These are phyloP conservation scores for Clarias pachynema DNA, from an alignment of 2,797 vertebrate species.

Conservation along the genomic window DNA sequence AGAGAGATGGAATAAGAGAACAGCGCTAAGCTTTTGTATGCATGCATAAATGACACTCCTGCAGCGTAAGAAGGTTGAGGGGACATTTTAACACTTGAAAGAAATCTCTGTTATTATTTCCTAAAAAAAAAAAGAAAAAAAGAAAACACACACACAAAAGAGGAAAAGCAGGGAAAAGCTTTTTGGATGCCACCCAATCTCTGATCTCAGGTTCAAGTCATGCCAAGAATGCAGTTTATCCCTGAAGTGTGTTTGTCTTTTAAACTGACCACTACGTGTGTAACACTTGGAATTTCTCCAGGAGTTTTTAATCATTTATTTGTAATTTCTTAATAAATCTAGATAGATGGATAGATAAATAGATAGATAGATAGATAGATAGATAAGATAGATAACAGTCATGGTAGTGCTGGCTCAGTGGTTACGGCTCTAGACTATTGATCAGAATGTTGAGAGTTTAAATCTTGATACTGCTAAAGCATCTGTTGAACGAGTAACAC, in stretches of 20 bases:
- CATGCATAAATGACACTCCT: constrained; percentile 59
- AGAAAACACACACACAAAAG: constrained; percentile 16
- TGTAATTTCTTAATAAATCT: neutral
- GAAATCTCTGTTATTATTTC: constrained; percentile 52
- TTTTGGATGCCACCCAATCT: constrained; percentile 46
- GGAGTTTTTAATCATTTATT: neutral
- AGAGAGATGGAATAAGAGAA: constrained; percentile 28
- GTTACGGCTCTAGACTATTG: neutral
- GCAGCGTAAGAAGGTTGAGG: constrained; percentile 49
- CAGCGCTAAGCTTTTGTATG: constrained; percentile 53
- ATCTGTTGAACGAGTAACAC: neutral
- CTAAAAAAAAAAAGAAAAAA: constrained; percentile 29
- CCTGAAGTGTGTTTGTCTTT: constrained; percentile 29
- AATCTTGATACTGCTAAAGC: neutral
- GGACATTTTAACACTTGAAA: constrained; percentile 54
- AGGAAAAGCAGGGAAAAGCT: constrained; percentile 19
- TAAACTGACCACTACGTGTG: neutral
- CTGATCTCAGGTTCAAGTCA: constrained; percentile 58
- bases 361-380: neutral
- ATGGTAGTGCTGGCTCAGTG: neutral
- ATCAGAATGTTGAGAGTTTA: neutral
- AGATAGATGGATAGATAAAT: neutral
- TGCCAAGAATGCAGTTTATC: constrained; percentile 52
- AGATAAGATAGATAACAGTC: neutral
- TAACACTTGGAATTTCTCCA: constrained; percentile 27